Conservation (phyloP, 2,888 invertebrate species). For the Myopa tessellatipennis region DNA sequence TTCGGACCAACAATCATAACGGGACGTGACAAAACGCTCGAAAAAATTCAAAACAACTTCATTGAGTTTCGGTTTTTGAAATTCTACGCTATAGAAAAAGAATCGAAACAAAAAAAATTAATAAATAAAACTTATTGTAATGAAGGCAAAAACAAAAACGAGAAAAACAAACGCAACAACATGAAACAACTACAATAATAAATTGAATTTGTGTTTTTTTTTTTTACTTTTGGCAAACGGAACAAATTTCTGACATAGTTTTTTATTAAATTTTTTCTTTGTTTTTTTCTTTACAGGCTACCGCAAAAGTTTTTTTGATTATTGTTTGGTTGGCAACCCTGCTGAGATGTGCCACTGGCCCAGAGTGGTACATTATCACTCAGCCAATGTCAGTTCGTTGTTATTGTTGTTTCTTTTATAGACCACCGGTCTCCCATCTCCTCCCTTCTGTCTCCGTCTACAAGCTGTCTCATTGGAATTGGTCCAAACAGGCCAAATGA, state of each 20-base stretch:
- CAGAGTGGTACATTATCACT: constrained; percentile 22
- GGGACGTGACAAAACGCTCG: constrained; percentile 1
- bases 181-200: constrained; percentile 10
- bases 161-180: not conserved
- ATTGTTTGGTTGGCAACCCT: constrained; percentile 16
- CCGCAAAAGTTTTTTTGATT: constrained; percentile 3
- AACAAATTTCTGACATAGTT: constrained; percentile 35
- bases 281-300: not conserved
- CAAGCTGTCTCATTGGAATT: not conserved
- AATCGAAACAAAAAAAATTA: constrained; percentile 23
- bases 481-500: not conserved
- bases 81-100: not conserved
- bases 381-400: constrained; percentile 14
- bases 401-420: not conserved
- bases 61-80: not conserved
- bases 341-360: not conserved
- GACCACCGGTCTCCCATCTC: too few species aligned
- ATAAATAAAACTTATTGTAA: constrained; percentile 2
- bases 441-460: too few species aligned
- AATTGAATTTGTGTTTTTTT: not conserved
- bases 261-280: not conserved
- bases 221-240: constrained; percentile 15
- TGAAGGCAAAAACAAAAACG: not conserved
- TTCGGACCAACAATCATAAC: constrained; percentile 9
- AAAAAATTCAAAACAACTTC: not conserved